Conservation (phyloP, 92 coral and sea anemone species). For the Desmophyllum pertusum region DNA sequence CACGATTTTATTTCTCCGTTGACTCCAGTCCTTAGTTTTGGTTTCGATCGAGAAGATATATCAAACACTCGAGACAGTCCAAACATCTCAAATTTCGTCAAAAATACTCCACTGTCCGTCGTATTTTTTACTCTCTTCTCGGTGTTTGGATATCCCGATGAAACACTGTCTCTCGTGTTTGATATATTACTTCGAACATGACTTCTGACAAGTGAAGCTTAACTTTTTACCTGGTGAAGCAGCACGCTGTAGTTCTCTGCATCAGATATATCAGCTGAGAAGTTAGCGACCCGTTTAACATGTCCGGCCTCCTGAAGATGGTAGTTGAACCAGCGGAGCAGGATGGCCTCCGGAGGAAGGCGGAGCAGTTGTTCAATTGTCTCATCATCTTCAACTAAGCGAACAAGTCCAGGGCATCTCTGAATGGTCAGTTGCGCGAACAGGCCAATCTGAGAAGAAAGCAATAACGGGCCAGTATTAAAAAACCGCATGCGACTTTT, state of each 20-base stretch:
- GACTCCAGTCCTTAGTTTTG: too few relatives aligned
- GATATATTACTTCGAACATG: too few relatives aligned
- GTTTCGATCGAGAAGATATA: too few relatives aligned
- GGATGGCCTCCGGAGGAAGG: conserved; percentile 87
- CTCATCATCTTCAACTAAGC: conserved; percentile 81
- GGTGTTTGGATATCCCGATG: too few relatives aligned
- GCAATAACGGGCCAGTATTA: neutral
- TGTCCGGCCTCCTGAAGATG: conserved; percentile 89
- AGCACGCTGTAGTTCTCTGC: conserved; percentile 91
- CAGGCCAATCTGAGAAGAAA: conserved; percentile 77
- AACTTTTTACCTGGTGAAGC: conserved; percentile 68
- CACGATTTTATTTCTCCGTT: too few relatives aligned
- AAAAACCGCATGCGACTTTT: neutral
- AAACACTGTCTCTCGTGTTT: too few relatives aligned
- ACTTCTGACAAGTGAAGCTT: too few relatives aligned
- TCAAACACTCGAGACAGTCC: too few relatives aligned
- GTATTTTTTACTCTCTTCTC: too few relatives aligned
- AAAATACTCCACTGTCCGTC: too few relatives aligned
- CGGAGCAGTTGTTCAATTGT: conserved; percentile 74
- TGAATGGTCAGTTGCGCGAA: conserved; percentile 83
- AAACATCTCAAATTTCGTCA: too few relatives aligned
- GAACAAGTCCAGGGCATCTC: conserved; percentile 87
- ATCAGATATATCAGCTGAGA: conserved; percentile 82
- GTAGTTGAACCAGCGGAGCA: conserved; percentile 93
- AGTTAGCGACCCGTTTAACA: conserved; percentile 76